Percentiles rank a stretch among this genome's conserved stretches.
These are phyloP conservation scores for Isoperla grammatica DNA, from an alignment of 2,888 invertebrate genomes.

Conservation along the genomic window DNA sequence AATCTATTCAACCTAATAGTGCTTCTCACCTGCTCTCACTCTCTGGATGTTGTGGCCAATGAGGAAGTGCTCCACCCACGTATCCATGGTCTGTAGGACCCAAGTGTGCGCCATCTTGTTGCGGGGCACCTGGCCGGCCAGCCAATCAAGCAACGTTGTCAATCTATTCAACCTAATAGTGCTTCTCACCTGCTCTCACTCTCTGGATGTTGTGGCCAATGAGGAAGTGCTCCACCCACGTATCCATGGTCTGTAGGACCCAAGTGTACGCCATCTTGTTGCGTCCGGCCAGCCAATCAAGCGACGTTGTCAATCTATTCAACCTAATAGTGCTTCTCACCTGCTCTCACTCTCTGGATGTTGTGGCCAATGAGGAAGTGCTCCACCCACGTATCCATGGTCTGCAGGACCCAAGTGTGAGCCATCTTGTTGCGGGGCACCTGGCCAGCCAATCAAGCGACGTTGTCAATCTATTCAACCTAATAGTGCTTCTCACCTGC, in stretches of 20 bases:
- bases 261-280: constrained; percentile 86
- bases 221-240: constrained; percentile 86
- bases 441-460: too few species aligned
- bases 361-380: constrained; percentile 80
- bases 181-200: too few species aligned
- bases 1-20: too few species aligned
- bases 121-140: constrained; percentile 74
- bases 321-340: too few species aligned
- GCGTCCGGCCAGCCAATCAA: constrained; percentile 85
- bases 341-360: too few species aligned
- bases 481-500: constrained; percentile 65
- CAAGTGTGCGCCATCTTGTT: constrained; percentile 88
- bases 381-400: constrained; percentile 89
- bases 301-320: too few species aligned
- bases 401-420: constrained; percentile 83
- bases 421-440: too few species aligned
- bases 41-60: constrained; percentile 79
- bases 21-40: constrained; percentile 73
- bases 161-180: too few species aligned
- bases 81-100: constrained; percentile 87
- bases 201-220: too few species aligned
- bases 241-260: constrained; percentile 87
- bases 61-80: constrained; percentile 86
- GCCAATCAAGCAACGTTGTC: constrained; percentile 92
- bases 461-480: too few species aligned